phyloP scores from a whole-genome alignment of 2,888 invertebrate genomes.

The Trisateles emortualis region DNA sequence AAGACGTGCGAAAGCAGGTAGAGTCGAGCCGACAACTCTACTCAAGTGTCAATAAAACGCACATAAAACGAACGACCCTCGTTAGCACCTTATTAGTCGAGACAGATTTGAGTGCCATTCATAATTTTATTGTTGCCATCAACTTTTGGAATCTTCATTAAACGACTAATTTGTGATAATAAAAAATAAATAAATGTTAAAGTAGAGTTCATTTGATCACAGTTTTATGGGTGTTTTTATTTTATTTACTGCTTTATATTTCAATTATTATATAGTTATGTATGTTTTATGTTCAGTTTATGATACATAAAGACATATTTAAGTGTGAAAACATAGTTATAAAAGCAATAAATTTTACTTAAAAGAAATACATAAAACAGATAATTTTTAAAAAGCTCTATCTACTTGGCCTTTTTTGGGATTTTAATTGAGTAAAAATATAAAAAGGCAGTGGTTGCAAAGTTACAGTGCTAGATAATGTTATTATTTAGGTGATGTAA shows the following conservation, averaged over 20 bases:
- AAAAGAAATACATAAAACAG: background rate
- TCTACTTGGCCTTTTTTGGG: background rate
- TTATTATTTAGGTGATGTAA: too few relatives aligned
- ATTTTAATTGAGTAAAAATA: background rate
- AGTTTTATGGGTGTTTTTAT: constrained; percentile 42
- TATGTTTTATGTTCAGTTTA: constrained; percentile 37
- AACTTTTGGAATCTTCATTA: constrained; percentile 62
- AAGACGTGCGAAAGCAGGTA: constrained; percentile 68
- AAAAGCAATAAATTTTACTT: constrained; percentile 14
- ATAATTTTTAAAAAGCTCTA: background rate
- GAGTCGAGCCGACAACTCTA: constrained; percentile 56
- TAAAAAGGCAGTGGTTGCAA: background rate
- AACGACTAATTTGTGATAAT: constrained; percentile 61
- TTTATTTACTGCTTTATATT: constrained; percentile 35
- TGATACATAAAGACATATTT: constrained; percentile 28
- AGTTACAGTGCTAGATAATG: background rate
- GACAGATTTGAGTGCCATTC: constrained; percentile 77
- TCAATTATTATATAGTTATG: constrained; percentile 40
- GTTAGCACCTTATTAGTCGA: constrained; percentile 81
- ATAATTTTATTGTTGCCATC: constrained; percentile 73
- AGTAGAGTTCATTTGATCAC: constrained; percentile 30
- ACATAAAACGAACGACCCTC: constrained; percentile 82
- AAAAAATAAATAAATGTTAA: constrained; percentile 57
- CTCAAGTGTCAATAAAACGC: constrained; percentile 81
- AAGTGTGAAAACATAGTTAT: constrained; percentile 25